phyloP scores from a whole-genome alignment of 92 coral and sea anemone species.

The Nematostella vectensis region DNA sequence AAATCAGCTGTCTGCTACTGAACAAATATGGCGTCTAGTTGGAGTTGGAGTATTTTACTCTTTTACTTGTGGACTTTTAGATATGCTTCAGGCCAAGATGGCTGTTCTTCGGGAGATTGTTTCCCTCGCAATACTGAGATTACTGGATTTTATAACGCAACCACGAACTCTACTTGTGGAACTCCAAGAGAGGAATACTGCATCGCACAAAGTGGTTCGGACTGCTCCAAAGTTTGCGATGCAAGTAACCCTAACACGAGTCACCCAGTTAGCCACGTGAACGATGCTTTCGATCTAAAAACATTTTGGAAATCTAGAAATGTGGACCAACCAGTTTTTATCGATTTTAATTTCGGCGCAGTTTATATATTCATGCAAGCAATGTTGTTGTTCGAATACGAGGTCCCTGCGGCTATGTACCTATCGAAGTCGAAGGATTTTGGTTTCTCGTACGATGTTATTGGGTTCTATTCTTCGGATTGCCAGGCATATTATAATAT shows the following conservation, averaged over 20 bases:
- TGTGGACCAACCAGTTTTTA: slow-evolving; percentile 56
- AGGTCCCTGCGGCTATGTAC: slow-evolving; percentile 86
- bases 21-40: slow-evolving; percentile 18
- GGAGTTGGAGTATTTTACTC: slow-evolving; percentile 19
- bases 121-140: slow-evolving; percentile 48
- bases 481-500: slow-evolving; percentile 59
- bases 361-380: slow-evolving; percentile 59
- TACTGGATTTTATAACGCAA: slow-evolving; percentile 33
- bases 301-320: slow-evolving; percentile 92
- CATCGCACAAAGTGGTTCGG: slow-evolving; percentile 2
- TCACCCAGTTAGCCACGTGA: slow-evolving; percentile 54
- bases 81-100: slow-evolving; percentile 23
- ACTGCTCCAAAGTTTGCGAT: slow-evolving; percentile 55
- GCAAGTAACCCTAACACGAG: slow-evolving; percentile 10
- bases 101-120: slow-evolving; percentile 55
- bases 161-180: slow-evolving; percentile 93
- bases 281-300: slow-evolving; percentile 23
- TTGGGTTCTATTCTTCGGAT: slow-evolving; percentile 56
- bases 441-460: slow-evolving; percentile 44
- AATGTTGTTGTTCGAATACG: slow-evolving; percentile 54
- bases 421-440: slow-evolving; percentile 69
- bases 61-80: slow-evolving; percentile 24
- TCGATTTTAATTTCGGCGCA: slow-evolving; percentile 59
- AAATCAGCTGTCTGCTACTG: slow-evolving; percentile 9
- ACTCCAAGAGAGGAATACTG: slow-evolving; percentile 45